phyloP scores from a whole-genome alignment of 2,113 vertebrate genomes.

The Pangasianodon gigas region DNA sequence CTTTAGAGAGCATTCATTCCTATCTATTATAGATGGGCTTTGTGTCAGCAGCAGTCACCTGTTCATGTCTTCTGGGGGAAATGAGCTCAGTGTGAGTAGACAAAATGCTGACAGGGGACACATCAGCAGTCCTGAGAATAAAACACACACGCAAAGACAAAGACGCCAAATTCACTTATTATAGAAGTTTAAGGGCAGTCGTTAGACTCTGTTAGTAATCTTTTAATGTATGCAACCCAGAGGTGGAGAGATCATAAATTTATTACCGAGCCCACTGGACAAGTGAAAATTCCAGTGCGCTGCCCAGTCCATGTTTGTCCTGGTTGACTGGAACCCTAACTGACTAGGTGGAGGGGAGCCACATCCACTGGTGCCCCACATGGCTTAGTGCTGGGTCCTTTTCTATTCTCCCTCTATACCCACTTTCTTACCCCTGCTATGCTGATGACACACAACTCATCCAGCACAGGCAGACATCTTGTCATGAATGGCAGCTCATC shows the following conservation, averaged over 20 bases:
- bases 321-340: background rate
- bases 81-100: constrained; percentile 52
- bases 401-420: background rate
- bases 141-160: background rate
- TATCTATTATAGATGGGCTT: constrained; percentile 68
- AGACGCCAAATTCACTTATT: background rate
- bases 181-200: background rate
- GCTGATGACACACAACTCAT: background rate
- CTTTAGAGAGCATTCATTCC: constrained; percentile 63
- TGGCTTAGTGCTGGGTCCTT: background rate
- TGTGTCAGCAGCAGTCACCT: constrained; percentile 61
- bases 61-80: constrained; percentile 61
- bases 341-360: background rate
- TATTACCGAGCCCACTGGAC: background rate
- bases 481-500: background rate
- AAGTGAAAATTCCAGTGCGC: background rate
- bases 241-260: background rate
- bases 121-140: constrained; percentile 54
- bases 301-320: background rate
- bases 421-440: background rate
- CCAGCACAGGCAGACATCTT: background rate
- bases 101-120: constrained; percentile 59
- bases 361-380: background rate
- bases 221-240: background rate
- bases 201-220: background rate